Base-by-base conservation (phyloP, 2,113 vertebrate genomes). In the Otus sunia region DNA sequence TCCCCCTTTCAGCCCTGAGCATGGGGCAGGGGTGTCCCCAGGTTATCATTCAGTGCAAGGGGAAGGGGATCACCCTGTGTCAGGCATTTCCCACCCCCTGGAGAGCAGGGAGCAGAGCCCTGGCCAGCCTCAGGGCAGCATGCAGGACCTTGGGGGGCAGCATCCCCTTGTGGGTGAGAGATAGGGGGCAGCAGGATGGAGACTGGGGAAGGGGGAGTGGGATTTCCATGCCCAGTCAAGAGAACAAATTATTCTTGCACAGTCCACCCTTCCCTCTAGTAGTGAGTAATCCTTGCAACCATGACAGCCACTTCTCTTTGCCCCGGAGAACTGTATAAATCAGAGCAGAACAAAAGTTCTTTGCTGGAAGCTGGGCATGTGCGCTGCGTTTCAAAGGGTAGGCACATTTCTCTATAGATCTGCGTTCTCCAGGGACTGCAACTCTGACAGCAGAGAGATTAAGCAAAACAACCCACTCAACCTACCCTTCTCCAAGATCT, bases 301-400 rank as follows among this genome's bases (percentile, higher is more conserved):
- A 92, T 95, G 95, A 94, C 92, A 97, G 95, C 92, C 86, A 82
- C 94, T 94, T 94, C 91, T 97, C 41, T 92, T 60, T 93, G 92
- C 92, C 92, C 69, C 43, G 0, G 92, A 94, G 96, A 92, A 78
- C 76, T 78, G 84, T 95, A 79, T 95, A 94, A 95, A 97, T 90
- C 96, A 93, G 89, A 36, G 93, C 71, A 92, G 93, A 95, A 97
- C 93, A 97, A 94, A 96, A 96, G 91, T 95, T 34, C 87, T 96
- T 93, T 93, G 90, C 95, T 83, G 94, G 91, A 91, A 95, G 93
- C 93, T 37, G 93, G 94, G 93, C 95, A 94, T 92, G 94, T 95
- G 89, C 27, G 2, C 84, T 88, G 92, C 25, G 32, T 96, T 71
- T 96, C 93, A 96, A 90, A 96, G 94, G 92, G 84, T 20, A 94